phyloP scores from a whole-genome alignment of 2,797 vertebrate species.

The Discoglossus pictus region DNA sequence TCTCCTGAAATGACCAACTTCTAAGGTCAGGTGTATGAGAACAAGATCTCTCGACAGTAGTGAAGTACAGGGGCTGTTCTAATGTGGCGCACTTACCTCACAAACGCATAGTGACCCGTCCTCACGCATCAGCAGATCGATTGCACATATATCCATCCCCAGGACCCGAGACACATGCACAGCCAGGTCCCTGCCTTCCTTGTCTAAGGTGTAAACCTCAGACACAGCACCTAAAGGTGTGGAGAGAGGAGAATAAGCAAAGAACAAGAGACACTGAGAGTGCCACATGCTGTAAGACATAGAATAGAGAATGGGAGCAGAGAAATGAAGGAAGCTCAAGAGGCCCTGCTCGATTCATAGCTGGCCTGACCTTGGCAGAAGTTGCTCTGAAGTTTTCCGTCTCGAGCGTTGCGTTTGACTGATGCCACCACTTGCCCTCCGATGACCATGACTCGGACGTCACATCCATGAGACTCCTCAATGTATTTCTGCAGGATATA shows the following conservation, averaged over 20 bases:
- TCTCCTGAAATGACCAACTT: too few species aligned
- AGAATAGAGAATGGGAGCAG: too few species aligned
- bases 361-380: slow-evolving; percentile 70
- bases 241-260: not conserved
- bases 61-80: too few species aligned
- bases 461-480: slow-evolving; percentile 75
- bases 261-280: not conserved
- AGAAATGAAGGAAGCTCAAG: too few species aligned
- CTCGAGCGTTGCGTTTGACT: slow-evolving; percentile 76
- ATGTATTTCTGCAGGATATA: slow-evolving; percentile 78
- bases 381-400: slow-evolving; percentile 79
- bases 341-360: too few species aligned
- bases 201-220: not conserved
- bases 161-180: not conserved
- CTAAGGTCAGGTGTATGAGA: too few species aligned
- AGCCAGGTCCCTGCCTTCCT: not conserved
- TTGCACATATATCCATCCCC: not conserved
- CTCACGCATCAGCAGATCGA: not conserved
- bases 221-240: not conserved
- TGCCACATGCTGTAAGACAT: too few species aligned
- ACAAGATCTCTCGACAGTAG: too few species aligned
- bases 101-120: not conserved
- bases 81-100: not conserved
- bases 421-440: slow-evolving; percentile 78
- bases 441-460: slow-evolving; percentile 77